A percentile compares a stretch with the other conserved stretches of the same genome.
These are phyloP conservation scores for Ips typographus DNA, from an alignment of 1,140 invertebrate species.

Conservation along the genomic window DNA sequence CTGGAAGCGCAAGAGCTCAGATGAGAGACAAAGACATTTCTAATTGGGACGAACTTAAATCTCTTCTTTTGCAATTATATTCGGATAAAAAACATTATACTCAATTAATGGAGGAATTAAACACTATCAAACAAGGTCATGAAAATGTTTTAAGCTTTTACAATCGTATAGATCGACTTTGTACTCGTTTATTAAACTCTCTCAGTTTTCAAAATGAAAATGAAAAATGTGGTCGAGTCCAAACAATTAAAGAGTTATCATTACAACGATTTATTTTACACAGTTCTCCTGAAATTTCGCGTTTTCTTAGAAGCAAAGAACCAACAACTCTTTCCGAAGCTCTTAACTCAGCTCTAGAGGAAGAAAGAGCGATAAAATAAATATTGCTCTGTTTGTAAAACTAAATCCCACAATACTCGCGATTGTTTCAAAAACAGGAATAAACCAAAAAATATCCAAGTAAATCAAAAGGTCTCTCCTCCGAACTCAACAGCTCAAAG, in stretches of 20 bases:
- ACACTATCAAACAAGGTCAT: too few species aligned
- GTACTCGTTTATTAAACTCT: slow-evolving; percentile 14
- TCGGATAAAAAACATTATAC: too few species aligned
- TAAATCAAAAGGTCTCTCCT: background rate
- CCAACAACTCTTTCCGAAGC: slow-evolving; percentile 20
- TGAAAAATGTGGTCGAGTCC: slow-evolving; percentile 14
- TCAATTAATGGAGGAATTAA: too few species aligned
- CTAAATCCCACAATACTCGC: background rate
- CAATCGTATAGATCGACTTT: slow-evolving; percentile 16
- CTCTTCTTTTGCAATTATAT: too few species aligned
- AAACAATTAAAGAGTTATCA: slow-evolving; percentile 28
- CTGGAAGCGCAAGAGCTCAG: too few species aligned
- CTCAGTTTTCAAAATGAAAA: background rate
- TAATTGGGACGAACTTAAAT: too few species aligned
- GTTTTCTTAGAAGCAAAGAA: slow-evolving; percentile 13
- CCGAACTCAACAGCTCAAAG: background rate
- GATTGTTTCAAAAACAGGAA: slow-evolving; percentile 2
- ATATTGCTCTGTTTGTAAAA: background rate
- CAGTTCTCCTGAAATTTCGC: slow-evolving; percentile 27
- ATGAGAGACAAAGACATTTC: too few species aligned
- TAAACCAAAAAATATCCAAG: background rate
- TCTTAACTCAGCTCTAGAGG: slow-evolving; percentile 16
- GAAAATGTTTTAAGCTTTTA: background rate
- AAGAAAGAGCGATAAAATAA: slow-evolving; percentile 20
- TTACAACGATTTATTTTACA: slow-evolving; percentile 28